Percentiles rank a stretch among this genome's conserved stretches.
These are phyloP conservation scores for Saccostrea glomerata DNA, from an alignment of 1,140 invertebrate species.

Conservation along the genomic window DNA sequence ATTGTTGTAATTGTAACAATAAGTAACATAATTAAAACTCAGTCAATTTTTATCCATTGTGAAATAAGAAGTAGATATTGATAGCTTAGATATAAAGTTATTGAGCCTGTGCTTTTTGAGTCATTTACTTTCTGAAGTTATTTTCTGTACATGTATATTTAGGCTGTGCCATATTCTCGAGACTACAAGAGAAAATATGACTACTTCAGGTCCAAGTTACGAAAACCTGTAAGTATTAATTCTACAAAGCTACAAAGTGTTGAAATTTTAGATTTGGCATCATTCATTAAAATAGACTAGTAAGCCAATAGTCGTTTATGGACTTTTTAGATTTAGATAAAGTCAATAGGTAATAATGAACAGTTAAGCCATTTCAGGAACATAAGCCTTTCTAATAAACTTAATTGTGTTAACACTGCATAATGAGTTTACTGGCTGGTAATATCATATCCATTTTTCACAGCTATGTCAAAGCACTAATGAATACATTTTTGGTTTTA, in stretches of 20 bases:
- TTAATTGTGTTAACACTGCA: neutral
- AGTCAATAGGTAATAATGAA: too few species aligned
- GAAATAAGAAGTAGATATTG: too few species aligned
- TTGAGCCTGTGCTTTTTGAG: too few species aligned
- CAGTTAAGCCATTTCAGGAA: neutral
- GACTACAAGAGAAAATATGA: constrained; percentile 99
- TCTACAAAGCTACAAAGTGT: neutral
- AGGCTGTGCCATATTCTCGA: constrained; percentile 96
- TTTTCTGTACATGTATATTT: constrained; percentile 58
- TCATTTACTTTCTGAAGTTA: too few species aligned
- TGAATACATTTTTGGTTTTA: neutral
- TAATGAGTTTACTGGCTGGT: neutral
- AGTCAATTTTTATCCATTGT: neutral
- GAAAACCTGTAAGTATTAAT: constrained; percentile 90
- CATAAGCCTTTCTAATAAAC: neutral
- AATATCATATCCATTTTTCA: neutral
- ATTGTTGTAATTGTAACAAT: neutral
- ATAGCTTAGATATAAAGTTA: too few species aligned
- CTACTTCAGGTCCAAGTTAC: constrained; percentile 96
- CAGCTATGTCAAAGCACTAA: neutral
- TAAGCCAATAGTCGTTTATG: too few species aligned
- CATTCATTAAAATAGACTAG: too few species aligned
- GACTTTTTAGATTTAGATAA: too few species aligned
- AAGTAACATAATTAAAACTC: neutral
- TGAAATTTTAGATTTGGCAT: neutral